Evolutionary conservation across 2,888 invertebrate species (phyloP).

Genomic region (Eupithecia abbreviata): DNA sequence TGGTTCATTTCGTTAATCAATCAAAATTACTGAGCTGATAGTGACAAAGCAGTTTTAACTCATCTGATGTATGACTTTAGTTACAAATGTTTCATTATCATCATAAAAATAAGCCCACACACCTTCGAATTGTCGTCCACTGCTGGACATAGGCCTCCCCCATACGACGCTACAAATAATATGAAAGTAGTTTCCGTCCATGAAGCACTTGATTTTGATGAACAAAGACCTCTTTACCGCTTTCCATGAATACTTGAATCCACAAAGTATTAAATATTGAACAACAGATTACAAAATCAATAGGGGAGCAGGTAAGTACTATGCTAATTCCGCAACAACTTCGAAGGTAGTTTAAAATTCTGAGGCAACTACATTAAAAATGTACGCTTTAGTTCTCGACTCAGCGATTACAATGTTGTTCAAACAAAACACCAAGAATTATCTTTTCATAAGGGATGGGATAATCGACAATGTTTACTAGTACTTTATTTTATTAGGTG

Average conservation of each 20-base stretch:
- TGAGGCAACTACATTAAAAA: constrained; percentile 33
- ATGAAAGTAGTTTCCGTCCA: not conserved
- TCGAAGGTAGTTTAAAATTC: constrained; percentile 42
- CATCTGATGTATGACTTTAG: not conserved
- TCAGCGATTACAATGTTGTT: constrained; percentile 11
- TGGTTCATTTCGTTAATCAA: constrained; percentile 2
- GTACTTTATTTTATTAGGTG: not conserved
- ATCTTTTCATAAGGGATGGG: not conserved
- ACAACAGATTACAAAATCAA: constrained; percentile 3
- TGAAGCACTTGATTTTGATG: not conserved
- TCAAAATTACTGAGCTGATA: constrained; percentile 11
- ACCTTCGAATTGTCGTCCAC: not conserved
- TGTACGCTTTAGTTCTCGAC: constrained; percentile 35
- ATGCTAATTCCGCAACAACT: constrained; percentile 41
- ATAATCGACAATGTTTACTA: not conserved
- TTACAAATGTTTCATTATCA: not conserved
- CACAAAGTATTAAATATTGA: not conserved
- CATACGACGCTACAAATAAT: not conserved
- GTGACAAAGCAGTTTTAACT: constrained; percentile 1
- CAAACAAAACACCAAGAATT: not conserved
- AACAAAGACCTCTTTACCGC: not conserved
- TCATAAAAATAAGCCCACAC: not conserved
- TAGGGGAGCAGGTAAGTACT: constrained; percentile 14
- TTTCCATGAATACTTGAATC: not conserved
- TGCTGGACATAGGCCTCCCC: not conserved